phyloP scores from a whole-genome alignment of 2,888 invertebrate species.

The Caenorhabditis japonica region DNA sequence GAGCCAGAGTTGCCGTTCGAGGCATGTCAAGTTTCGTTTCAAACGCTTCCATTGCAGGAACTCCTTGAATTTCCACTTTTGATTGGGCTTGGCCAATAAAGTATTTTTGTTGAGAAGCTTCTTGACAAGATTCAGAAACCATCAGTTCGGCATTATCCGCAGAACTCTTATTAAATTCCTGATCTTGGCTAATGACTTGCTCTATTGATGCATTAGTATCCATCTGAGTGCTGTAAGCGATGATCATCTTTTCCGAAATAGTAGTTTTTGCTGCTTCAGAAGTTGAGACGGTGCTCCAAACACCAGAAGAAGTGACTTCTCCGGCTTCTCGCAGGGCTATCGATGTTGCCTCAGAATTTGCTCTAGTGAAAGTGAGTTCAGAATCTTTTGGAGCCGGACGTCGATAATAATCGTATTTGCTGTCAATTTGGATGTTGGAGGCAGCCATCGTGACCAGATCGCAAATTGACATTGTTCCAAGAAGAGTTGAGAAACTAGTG shows the following conservation, averaged over 20 bases:
- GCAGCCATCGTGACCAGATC: constrained; percentile 50
- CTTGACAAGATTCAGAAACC: constrained; percentile 7
- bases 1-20: constrained; percentile 10
- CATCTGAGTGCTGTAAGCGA: constrained; percentile 6
- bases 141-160: constrained; percentile 1
- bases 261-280: constrained; percentile 38
- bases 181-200: constrained; percentile 11
- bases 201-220: constrained; percentile 15
- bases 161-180: constrained; percentile 5
- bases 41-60: not conserved
- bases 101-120: constrained; percentile 16
- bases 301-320: constrained; percentile 37
- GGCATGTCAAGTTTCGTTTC: constrained; percentile 8
- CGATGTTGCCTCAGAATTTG: constrained; percentile 12
- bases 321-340: constrained; percentile 26
- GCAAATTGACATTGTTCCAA: constrained; percentile 49
- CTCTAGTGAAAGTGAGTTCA: constrained; percentile 12
- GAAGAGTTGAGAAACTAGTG: constrained; percentile 37
- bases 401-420: constrained; percentile 44
- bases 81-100: constrained; percentile 26
- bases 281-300: constrained; percentile 40
- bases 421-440: constrained; percentile 33
- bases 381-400: constrained; percentile 47
- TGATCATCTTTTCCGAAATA: constrained; percentile 21
- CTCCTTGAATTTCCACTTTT: constrained; percentile 10